Evolutionary conservation across 1,140 invertebrate species (phyloP).

Genomic region (Branchinecta lindahli): DNA sequence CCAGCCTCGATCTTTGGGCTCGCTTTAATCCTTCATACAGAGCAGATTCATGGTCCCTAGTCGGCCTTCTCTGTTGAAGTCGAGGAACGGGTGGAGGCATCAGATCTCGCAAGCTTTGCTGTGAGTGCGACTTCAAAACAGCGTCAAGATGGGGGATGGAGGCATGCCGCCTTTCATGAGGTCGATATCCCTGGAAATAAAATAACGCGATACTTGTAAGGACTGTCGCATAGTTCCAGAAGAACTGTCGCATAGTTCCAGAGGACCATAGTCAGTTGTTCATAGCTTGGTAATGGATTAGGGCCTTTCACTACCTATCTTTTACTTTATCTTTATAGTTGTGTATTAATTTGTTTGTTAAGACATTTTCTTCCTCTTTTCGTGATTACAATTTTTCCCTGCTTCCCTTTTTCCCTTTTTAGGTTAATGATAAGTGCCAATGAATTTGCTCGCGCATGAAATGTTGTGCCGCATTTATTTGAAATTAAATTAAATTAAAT

Average conservation of each 20-base stretch:
- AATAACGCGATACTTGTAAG: neutral
- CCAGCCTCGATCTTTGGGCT: conserved; percentile 52
- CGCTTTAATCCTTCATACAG: conserved; percentile 57
- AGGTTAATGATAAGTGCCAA: too few relatives aligned
- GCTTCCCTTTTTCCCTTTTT: too few relatives aligned
- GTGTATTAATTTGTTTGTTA: too few relatives aligned
- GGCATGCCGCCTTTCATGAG: conserved; percentile 24
- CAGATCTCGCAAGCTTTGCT: conserved; percentile 18
- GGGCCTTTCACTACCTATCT: too few relatives aligned
- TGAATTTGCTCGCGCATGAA: too few relatives aligned
- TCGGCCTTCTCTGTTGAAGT: conserved; percentile 22
- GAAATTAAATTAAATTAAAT: too few relatives aligned
- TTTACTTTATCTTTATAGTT: too few relatives aligned
- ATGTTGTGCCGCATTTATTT: too few relatives aligned
- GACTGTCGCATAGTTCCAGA: conserved; percentile 14
- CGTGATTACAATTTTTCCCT: too few relatives aligned
- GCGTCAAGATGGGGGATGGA: conserved; percentile 23
- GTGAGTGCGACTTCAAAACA: conserved; percentile 16
- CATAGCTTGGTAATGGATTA: too few relatives aligned
- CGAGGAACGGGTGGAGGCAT: conserved; percentile 13
- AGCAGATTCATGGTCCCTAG: conserved; percentile 19
- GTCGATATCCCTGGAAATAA: conserved; percentile 17
- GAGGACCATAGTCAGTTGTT: neutral
- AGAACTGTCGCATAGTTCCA: conserved; percentile 13
- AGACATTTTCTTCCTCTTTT: too few relatives aligned